phyloP scores from a whole-genome alignment of 2,888 invertebrate genomes.

The Sarcophaga caerulescens region DNA sequence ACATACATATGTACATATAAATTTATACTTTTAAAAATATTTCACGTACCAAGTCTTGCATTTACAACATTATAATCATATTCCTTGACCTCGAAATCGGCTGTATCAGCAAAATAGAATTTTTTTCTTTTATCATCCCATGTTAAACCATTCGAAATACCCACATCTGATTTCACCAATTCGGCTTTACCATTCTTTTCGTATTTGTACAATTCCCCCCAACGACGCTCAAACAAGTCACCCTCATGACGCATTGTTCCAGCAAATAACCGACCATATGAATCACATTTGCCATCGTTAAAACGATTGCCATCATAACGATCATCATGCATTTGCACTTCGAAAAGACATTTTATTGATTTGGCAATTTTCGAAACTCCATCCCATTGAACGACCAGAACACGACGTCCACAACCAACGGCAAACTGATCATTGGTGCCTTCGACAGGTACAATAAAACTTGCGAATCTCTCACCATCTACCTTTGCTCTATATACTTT shows the following conservation, averaged over 20 bases:
- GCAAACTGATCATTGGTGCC: slow-evolving; percentile 84
- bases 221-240: slow-evolving; percentile 76
- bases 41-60: slow-evolving; percentile 85
- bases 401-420: slow-evolving; percentile 84
- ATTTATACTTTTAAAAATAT: neutral
- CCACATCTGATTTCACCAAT: slow-evolving; percentile 80
- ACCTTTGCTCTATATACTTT: slow-evolving; percentile 82
- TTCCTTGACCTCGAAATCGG: slow-evolving; percentile 85
- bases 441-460: slow-evolving; percentile 85
- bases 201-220: slow-evolving; percentile 78
- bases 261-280: slow-evolving; percentile 87
- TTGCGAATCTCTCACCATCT: slow-evolving; percentile 80
- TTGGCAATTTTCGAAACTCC: slow-evolving; percentile 82
- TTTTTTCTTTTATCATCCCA: slow-evolving; percentile 86
- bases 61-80: slow-evolving; percentile 88
- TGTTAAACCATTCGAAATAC: slow-evolving; percentile 89
- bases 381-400: slow-evolving; percentile 86
- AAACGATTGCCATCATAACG: slow-evolving; percentile 84
- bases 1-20: neutral
- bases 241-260: slow-evolving; percentile 82
- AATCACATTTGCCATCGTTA: slow-evolving; percentile 91
- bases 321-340: slow-evolving; percentile 83
- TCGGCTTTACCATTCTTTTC: slow-evolving; percentile 72
- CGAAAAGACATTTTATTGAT: slow-evolving; percentile 82
- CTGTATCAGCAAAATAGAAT: slow-evolving; percentile 89